Conservation (phyloP, 2,888 invertebrate species). For the Phyllotreta striolata region DNA sequence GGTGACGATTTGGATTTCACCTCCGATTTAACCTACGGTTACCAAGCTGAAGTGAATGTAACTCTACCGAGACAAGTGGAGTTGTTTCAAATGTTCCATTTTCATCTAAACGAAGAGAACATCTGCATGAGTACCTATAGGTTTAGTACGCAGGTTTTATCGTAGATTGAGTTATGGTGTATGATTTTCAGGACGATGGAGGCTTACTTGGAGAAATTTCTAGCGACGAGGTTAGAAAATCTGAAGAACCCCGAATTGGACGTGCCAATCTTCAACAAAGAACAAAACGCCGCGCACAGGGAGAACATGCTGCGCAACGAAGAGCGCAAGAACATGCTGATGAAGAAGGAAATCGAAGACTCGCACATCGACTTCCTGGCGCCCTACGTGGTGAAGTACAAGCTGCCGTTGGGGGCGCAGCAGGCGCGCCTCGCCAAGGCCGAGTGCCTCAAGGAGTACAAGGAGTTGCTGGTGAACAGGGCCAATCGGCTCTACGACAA, state of each 20-base stretch:
- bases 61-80: slow-evolving; percentile 69
- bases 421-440: slow-evolving; percentile 64
- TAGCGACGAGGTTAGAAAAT: slow-evolving; percentile 62
- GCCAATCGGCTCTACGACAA: slow-evolving; percentile 71
- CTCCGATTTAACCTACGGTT: slow-evolving; percentile 70
- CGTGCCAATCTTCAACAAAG: slow-evolving; percentile 66
- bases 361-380: slow-evolving; percentile 68
- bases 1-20: slow-evolving; percentile 62
- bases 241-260: slow-evolving; percentile 62
- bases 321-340: slow-evolving; percentile 64
- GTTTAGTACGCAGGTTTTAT: too few species aligned
- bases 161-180: slow-evolving; percentile 37
- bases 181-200: slow-evolving; percentile 5
- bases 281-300: slow-evolving; percentile 65
- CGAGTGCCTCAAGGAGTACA: slow-evolving; percentile 73
- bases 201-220: slow-evolving; percentile 59
- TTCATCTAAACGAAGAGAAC: slow-evolving; percentile 71
- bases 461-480: slow-evolving; percentile 67
- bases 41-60: slow-evolving; percentile 71
- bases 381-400: slow-evolving; percentile 69
- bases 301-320: slow-evolving; percentile 63
- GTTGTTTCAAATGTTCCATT: slow-evolving; percentile 69
- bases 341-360: slow-evolving; percentile 69
- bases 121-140: slow-evolving; percentile 53
- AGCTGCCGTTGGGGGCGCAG: slow-evolving; percentile 60